Base-by-base conservation (phyloP, 2,113 vertebrate species). In the Meles meles region DNA sequence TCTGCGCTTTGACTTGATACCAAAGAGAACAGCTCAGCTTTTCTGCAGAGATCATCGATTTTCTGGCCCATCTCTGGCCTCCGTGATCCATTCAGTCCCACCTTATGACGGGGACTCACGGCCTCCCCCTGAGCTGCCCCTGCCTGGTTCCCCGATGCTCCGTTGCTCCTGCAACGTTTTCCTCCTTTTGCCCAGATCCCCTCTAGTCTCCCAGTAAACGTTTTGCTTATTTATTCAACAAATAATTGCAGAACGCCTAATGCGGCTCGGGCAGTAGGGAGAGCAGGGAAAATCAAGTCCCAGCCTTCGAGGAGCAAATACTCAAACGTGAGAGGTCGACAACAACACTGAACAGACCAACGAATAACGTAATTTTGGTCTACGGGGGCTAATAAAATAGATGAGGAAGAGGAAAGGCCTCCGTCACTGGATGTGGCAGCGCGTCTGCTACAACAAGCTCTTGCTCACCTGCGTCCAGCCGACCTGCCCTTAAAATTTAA, bases 321-420 rank as follows among this genome's bases (percentile, higher is more conserved):
- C 2, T 13, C 34, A 0, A 1, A 1, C 0, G 5, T 7, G 18
- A 4, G 23, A 65, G 67, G 11, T 31, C 5, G 18, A 21, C 29
- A 3, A 21, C 44, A 31, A 8, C 4, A 9, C 4, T 20, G 14
- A 17, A 15, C 18, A 21, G 27, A 18, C 8, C 10, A 0, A 34
- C 0, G 67, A 20, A 6, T 13, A 3, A 7, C 0, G 0, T 2
- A 23, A 15, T 0, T 17, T 21, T 9, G 29, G 49, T 0, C 67
- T 27, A 15, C 1, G 4, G 3, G 17, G 12, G 47, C 57, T 39
- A 1, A 10, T 5, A 12, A 67, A 59, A 42, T 3, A 37, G 20
- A 23, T 6, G 67, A 67, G n/a, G 12, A 57, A 65, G 69, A 20
- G 10, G 17, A 7, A 69, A 86, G 39, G 15, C 39, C 23, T 6